Evolutionary conservation across 2,888 invertebrate genomes (phyloP).

Genomic region (Luperina nickerlii): DNA sequence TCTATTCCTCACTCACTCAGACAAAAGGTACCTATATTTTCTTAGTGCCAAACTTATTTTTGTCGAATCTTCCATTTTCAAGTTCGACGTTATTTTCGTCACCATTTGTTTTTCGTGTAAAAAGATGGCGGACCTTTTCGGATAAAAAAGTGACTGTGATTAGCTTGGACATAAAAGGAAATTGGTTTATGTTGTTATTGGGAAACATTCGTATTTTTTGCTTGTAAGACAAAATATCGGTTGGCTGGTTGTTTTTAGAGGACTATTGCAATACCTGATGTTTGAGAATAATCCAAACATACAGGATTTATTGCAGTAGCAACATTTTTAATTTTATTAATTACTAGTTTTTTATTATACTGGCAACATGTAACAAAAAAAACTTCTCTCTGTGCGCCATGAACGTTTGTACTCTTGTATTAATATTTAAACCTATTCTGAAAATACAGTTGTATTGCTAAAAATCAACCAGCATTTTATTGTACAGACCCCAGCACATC

Average conservation of each 20-base stretch:
- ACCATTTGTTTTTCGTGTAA: neutral
- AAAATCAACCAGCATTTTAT: no score
- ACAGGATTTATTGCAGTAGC: no score
- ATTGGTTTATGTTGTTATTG: conserved; percentile 14
- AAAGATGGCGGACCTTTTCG: no score
- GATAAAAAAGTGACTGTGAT: neutral
- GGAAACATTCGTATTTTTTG: neutral
- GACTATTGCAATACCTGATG: neutral
- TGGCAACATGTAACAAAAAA: no score
- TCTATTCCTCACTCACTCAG: conserved; percentile 12
- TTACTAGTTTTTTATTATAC: no score
- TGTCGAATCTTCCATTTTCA: conserved; percentile 29
- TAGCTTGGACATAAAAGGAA: conserved; percentile 9
- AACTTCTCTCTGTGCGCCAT: no score
- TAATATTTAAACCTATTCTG: no score
- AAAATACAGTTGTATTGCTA: no score
- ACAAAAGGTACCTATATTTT: conserved; percentile 22
- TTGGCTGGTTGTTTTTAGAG: neutral
- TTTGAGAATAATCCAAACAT: no score
- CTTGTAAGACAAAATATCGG: conserved; percentile 3
- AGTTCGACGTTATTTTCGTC: neutral
- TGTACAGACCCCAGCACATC: no score
- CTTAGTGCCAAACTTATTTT: conserved; percentile 21
- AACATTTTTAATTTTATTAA: no score
- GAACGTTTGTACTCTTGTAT: no score